A percentile compares a stretch with the other conserved stretches of the same genome.
These are phyloP conservation scores for Drosophila ficusphila DNA, from an alignment of 1,140 invertebrate genomes.

Conservation along the genomic window DNA sequence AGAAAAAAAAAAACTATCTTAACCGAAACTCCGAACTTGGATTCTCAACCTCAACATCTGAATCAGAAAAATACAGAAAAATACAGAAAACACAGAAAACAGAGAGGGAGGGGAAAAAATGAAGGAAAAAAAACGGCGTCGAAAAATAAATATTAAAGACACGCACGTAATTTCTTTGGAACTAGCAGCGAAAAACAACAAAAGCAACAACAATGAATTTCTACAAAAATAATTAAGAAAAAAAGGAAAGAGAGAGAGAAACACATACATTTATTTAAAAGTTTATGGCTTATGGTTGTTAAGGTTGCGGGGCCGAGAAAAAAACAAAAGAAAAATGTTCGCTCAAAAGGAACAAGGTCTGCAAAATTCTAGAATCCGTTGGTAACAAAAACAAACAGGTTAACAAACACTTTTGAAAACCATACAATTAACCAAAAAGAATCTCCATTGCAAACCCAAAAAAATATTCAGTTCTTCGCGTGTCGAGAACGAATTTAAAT, in stretches of 20 bases:
- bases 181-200: slow-evolving; percentile 40
- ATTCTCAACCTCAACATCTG: slow-evolving; percentile 1
- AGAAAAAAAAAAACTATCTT: slow-evolving; percentile 13
- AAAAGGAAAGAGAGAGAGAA: slow-evolving; percentile 11
- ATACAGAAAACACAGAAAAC: not conserved
- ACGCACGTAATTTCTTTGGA: slow-evolving; percentile 74
- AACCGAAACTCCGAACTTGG: slow-evolving; percentile 15
- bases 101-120: no score
- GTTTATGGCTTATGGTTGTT: not conserved
- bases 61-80: not conserved
- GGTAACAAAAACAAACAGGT: no score
- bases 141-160: slow-evolving; percentile 58
- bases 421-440: not conserved
- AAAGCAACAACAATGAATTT: slow-evolving; percentile 61
- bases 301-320: not conserved
- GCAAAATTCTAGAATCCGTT: no score
- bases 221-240: slow-evolving; percentile 72
- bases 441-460: slow-evolving; percentile 12
- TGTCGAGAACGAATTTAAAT: no score
- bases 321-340: not conserved
- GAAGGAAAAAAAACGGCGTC: not conserved
- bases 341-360: not conserved
- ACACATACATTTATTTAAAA: slow-evolving; percentile 29
- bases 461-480: no score
- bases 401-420: no score